Percentiles rank a stretch among this genome's conserved stretches.
Conservation (phyloP, 2,797 vertebrate species). For the Eulemur albifrons region DNA sequence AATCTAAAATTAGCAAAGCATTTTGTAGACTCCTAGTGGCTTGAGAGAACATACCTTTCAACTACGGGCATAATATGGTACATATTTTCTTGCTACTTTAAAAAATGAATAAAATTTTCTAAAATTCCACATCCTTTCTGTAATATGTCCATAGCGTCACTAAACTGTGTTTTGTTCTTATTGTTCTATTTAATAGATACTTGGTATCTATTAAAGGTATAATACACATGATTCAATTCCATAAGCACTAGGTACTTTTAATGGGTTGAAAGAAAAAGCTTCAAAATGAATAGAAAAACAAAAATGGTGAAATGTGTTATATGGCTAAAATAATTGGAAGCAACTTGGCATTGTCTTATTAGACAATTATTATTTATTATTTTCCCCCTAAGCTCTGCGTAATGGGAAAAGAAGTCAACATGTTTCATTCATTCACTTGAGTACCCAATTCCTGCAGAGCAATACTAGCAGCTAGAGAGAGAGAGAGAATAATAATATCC, state of each 20-base stretch:
- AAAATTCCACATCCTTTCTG: neutral
- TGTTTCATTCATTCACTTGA: neutral
- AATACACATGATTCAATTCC: neutral
- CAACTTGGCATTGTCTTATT: neutral
- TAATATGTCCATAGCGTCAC: neutral
- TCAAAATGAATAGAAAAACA: neutral
- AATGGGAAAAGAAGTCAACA: neutral
- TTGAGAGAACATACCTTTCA: neutral
- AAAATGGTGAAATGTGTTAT: neutral
- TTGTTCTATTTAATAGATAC: neutral
- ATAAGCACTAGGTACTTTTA: neutral
- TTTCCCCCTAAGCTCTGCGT: neutral
- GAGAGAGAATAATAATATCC: neutral
- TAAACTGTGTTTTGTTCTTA: neutral
- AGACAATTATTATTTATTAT: neutral
- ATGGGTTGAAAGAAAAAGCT: neutral
- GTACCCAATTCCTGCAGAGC: neutral
- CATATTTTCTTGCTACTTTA: neutral
- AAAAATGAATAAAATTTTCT: neutral
- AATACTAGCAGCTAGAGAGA: neutral
- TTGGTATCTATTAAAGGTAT: neutral
- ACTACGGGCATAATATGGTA: fast-evolving
- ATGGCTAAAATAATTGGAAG: neutral
- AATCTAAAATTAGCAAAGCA: neutral
- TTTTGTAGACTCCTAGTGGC: no score